Base-by-base conservation (phyloP, 2,888 invertebrate genomes). In the Seira ritae region DNA sequence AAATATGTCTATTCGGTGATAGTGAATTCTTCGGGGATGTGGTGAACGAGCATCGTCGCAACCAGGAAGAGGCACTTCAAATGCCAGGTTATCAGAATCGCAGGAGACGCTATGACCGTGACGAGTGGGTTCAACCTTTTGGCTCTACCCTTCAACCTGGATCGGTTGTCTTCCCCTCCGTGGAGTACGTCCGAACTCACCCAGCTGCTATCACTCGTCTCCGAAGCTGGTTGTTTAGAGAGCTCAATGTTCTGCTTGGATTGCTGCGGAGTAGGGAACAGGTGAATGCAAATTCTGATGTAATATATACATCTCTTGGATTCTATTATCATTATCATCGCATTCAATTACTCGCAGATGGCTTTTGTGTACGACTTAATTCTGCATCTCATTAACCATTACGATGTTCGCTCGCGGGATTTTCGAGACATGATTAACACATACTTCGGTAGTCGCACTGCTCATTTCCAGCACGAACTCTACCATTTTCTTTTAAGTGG, bases 401-500 rank as follows among this genome's bases (percentile, higher is more conserved):
- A 91, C 62, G 89, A 92, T 42, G 90, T 91, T 67, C 86, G 88
- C 23, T 89, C 91, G 75, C 90, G 90, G 8, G 94, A 94, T 89
- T 97, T 98, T 91, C 93, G 94, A 55, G 93, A 94, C 62, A 92
- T 94, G 15, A 91, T 97, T 73, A 92, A 92, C 31, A 93, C 94
- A 15, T 95, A 94, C 90, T 92, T 97, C 85, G 94, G 94, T 20
- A 91, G 92, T 0, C 92, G 94, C 87, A 96, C 97, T 0, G 93
- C 94, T 80, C 98, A 98, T 91, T 98, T 98, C 90, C 93, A 96
- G 42, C 97, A 98, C 90, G 98, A 98, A 90, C 93, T 98, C 84
- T 94, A 94, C 89, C 94, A 94, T 90, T 98, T 95, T 91, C 96
- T 98, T 42, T 93, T 95, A 31, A 96, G 97, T 69, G 89, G 89